These are phyloP conservation scores for Clarias fuscus DNA, from an alignment of 2,797 vertebrate species.

Conservation along the genomic window DNA sequence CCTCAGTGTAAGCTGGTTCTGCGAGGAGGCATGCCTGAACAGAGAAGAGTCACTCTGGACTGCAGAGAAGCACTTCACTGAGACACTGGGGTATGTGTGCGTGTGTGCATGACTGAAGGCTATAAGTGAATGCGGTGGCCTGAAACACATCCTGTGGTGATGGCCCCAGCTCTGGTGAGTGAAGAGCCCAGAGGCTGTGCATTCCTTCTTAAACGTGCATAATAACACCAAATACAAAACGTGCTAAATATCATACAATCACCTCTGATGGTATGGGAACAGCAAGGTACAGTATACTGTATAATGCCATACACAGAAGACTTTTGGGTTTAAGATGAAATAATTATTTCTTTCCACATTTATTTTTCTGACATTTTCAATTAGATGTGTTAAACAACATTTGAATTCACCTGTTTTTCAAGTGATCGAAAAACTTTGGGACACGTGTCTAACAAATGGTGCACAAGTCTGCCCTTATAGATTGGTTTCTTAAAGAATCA, in stretches of 20 bases:
- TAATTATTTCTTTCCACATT: neutral
- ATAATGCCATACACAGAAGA: neutral
- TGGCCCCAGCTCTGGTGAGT: slow-evolving; percentile 45
- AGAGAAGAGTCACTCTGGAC: slow-evolving; percentile 35
- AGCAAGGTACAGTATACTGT: neutral
- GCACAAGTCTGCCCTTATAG: neutral
- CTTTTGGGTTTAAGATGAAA: neutral
- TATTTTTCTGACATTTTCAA: neutral
- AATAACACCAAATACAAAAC: neutral
- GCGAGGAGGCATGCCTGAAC: slow-evolving; percentile 50
- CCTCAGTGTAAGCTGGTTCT: neutral
- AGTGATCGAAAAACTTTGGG: too few species aligned
- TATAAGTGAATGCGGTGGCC: slow-evolving; percentile 32
- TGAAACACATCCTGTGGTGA: slow-evolving; percentile 45
- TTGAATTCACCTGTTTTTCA: neutral
- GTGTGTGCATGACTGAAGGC: slow-evolving; percentile 42
- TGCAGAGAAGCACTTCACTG: slow-evolving; percentile 20
- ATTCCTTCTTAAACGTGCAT: slow-evolving; percentile 71
- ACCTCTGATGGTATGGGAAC: neutral
- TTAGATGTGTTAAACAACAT: neutral
- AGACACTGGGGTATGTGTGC: slow-evolving; percentile 14
- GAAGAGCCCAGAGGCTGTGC: slow-evolving; percentile 60
- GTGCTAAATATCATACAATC: neutral
- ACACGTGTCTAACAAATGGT: neutral
- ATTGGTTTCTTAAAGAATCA: neutral